A percentile compares a stretch with the other conserved stretches of the same genome.
These are phyloP conservation scores for Lanistes nyassanus DNA, from an alignment of 1,140 invertebrate genomes.

Conservation along the genomic window DNA sequence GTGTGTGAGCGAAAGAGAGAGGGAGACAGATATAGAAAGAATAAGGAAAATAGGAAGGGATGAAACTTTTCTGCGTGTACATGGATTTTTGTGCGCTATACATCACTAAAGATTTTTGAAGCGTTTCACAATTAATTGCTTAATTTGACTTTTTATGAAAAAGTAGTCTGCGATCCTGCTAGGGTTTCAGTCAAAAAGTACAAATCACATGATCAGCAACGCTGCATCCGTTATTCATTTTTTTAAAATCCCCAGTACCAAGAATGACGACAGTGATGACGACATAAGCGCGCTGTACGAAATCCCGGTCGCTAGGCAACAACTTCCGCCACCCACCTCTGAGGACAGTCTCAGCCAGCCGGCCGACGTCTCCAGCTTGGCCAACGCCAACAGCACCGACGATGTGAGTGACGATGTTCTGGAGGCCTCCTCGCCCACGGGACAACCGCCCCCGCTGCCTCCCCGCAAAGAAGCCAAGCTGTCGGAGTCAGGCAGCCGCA, in stretches of 20 bases:
- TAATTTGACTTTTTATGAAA: too few relatives aligned
- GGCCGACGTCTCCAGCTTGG: constrained; percentile 22
- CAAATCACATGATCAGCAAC: background rate
- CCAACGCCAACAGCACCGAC: constrained; percentile 31
- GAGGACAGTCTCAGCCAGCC: constrained; percentile 30
- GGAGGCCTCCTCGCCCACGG: constrained; percentile 2
- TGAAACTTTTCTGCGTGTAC: background rate
- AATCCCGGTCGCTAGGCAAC: constrained; percentile 36
- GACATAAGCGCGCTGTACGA: constrained; percentile 40
- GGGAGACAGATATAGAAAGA: too few relatives aligned
- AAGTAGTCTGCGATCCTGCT: too few relatives aligned
- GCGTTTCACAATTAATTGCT: too few relatives aligned
- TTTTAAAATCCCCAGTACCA: constrained; percentile 13
- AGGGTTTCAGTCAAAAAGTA: too few relatives aligned
- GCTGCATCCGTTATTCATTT: background rate
- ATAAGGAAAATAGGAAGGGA: background rate
- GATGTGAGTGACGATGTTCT: constrained; percentile 35
- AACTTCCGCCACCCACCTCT: constrained; percentile 19
- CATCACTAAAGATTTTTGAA: background rate
- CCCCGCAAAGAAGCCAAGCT: constrained; percentile 28
- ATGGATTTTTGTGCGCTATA: background rate
- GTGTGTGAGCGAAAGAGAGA: constrained; percentile 6
- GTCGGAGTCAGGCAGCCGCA: constrained; percentile 31
- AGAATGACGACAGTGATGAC: constrained; percentile 16
- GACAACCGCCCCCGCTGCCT: constrained; percentile 35